phyloP scores from a whole-genome alignment of 2,113 vertebrate species.

The Gallinago jamesoni region DNA sequence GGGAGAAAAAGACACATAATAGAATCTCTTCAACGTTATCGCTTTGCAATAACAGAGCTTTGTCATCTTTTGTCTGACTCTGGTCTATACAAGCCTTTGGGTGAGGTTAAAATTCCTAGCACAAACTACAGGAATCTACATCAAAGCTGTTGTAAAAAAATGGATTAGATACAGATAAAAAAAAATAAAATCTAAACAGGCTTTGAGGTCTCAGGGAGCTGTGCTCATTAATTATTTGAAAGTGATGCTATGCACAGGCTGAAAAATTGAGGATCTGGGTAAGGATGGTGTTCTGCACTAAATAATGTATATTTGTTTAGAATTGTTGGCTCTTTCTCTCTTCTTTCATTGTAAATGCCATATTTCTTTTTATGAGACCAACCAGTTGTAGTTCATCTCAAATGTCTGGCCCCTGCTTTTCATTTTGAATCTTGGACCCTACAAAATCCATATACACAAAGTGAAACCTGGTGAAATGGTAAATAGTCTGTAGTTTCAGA shows the following conservation, averaged over 20 bases:
- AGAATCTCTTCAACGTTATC: slow-evolving; percentile 73
- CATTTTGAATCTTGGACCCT: background rate
- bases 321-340: background rate
- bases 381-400: background rate
- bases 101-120: slow-evolving; percentile 73
- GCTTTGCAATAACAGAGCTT: slow-evolving; percentile 70
- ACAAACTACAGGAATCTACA: slow-evolving; percentile 71
- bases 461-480: background rate
- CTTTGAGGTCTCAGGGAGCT: slow-evolving; percentile 28
- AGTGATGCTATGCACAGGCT: background rate
- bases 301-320: background rate
- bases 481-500: background rate
- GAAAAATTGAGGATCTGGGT: slow-evolving; percentile 13
- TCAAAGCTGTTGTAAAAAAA: slow-evolving; percentile 71
- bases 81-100: slow-evolving; percentile 66
- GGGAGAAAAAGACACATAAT: slow-evolving; percentile 83
- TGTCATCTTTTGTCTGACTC: slow-evolving; percentile 81
- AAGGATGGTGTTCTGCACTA: slow-evolving; percentile 21
- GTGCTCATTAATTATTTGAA: slow-evolving; percentile 37
- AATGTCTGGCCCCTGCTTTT: background rate
- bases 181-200: slow-evolving; percentile 3
- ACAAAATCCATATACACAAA: background rate
- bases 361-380: background rate
- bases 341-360: background rate
- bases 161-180: slow-evolving; percentile 41